Evolutionary conservation across 2,113 vertebrate genomes (phyloP), one percentile per base, ranked within the genome.

Genomic region (Psittacus erithacus): DNA sequence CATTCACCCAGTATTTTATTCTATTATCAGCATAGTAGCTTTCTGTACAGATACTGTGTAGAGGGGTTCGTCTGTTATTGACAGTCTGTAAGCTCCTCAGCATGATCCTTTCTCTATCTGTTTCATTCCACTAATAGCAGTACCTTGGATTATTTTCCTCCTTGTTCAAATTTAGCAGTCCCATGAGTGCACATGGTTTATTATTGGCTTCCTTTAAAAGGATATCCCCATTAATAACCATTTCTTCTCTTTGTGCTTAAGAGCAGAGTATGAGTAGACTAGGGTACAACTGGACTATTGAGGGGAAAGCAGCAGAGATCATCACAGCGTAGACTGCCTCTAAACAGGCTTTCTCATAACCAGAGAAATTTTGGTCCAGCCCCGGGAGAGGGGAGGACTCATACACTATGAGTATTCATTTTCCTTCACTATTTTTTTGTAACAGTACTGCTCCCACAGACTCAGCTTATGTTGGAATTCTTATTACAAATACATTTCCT

Each of bases 201-300:
- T 85, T 90, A 29, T 44, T 7, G 7, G 17, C 76, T 92, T 82
- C 67, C 52, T 65, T 24, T 80, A 31, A 73, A 73, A 85, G 14
- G 49, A 23, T 33, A 57, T 71, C 52, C 39, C 27, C 24, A 11
- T 28, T 85, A n/a, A 57, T 52, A 62, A 8, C 18, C 5, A 25
- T 49, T 88, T 80, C 19, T 92, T 62, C 59, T 59, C 41, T 65
- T 65, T 46, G 14, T 80, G 35, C 29, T 49, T 35, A 24, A 65
- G 24, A 85, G 35, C 52, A 69, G 64, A 79, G 33, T 31, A 29
- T 23, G 43, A n/a, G 29, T 38, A 93, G 46, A 31, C 64, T 73
- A 41, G 28, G 8, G 4, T 78, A 46, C 16, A 50, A 11, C 12
- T 35, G 39, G 43, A 16, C 29, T 35, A 1, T 18, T 0, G 0